A percentile compares a stretch with the other conserved stretches of the same genome.
Evolutionary conservation across 2,888 invertebrate genomes (phyloP).

Genomic region (Rapana venosa): DNA sequence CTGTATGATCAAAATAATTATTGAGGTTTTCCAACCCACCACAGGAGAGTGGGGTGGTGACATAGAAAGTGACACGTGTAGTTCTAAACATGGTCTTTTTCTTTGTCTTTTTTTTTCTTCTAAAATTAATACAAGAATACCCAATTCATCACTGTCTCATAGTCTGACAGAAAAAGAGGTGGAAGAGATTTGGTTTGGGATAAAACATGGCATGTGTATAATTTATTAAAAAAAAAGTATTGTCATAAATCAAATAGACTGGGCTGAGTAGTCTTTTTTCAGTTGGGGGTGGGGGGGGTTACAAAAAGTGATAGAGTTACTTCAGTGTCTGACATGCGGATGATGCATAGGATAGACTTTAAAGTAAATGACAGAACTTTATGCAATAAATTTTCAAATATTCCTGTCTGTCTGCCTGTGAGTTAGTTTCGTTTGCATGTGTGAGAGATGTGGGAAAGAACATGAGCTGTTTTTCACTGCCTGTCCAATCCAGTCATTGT

Average conservation of each 20-base stretch:
- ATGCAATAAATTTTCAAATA: slow-evolving; percentile 20
- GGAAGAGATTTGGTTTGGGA: neutral
- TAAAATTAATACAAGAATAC: neutral
- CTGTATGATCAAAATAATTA: neutral
- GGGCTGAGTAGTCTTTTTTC: neutral
- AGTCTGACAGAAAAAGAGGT: too few species aligned
- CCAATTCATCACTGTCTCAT: neutral
- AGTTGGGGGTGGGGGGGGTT: neutral
- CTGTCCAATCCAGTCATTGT: neutral
- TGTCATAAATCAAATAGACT: neutral
- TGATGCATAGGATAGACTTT: neutral
- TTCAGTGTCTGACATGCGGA: neutral
- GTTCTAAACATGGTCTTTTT: neutral
- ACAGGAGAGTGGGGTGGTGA: neutral
- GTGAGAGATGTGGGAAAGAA: neutral
- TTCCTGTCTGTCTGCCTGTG: neutral
- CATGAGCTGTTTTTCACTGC: neutral
- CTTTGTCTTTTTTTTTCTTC: neutral
- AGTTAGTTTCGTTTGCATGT: neutral
- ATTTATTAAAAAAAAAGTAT: neutral
- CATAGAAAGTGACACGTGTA: neutral
- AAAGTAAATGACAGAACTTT: neutral
- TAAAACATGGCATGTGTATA: neutral
- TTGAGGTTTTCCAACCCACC: neutral
- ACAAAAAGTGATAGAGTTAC: neutral